Evolutionary conservation across 2,113 vertebrate species (phyloP).

Genomic region (Syngnathus typhle): DNA sequence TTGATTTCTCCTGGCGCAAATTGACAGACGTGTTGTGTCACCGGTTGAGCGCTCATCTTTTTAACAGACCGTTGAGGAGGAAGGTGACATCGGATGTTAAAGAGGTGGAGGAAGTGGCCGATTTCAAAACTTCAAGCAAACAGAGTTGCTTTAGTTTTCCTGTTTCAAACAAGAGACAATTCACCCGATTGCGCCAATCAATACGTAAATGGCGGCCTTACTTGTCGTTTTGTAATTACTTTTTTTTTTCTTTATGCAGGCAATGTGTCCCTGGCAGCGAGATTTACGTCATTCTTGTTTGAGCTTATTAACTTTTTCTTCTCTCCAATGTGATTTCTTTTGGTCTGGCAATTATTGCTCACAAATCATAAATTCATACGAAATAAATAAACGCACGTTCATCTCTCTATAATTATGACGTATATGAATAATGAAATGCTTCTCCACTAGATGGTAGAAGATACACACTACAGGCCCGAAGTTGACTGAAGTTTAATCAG

Average conservation of each 20-base stretch:
- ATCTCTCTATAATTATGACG: background rate
- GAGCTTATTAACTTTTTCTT: conserved; percentile 4
- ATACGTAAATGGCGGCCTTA: background rate
- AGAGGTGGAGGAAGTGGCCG: conserved; percentile 41
- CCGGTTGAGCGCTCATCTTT: accelerated
- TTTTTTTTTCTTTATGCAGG: background rate
- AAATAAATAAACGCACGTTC: background rate
- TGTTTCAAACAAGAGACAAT: conserved; percentile 25
- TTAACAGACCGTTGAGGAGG: conserved; percentile 23
- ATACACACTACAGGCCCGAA: background rate
- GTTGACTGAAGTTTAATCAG: background rate
- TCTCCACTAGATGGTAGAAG: background rate
- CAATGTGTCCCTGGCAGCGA: no score
- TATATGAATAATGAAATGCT: background rate
- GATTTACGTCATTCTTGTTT: background rate
- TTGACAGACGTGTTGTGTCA: background rate
- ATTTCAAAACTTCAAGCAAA: conserved; percentile 45
- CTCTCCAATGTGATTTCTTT: background rate
- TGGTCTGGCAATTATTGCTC: background rate
- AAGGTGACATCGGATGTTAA: conserved; percentile 18
- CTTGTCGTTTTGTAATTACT: background rate
- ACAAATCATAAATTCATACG: background rate
- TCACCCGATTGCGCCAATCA: background rate
- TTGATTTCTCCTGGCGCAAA: background rate
- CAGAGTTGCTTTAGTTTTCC: conserved; percentile 32